Evolutionary conservation across 1,140 invertebrate genomes (phyloP).

Genomic region (Steinernema feltiae): DNA sequence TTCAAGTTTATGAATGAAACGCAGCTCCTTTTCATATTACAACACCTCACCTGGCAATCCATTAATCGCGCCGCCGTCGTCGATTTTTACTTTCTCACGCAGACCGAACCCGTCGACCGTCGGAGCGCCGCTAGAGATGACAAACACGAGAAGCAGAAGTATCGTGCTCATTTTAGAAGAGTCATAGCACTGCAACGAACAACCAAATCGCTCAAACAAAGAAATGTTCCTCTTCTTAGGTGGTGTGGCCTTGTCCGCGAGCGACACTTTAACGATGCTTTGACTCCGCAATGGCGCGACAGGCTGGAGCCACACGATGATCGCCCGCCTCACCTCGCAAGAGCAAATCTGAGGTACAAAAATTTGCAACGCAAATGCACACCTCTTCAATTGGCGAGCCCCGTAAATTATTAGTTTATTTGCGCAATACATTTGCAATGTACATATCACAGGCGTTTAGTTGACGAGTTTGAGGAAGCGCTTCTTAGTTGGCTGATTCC

Average conservation of each 20-base stretch:
- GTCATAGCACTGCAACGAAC: background rate
- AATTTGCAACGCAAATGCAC: too few species aligned
- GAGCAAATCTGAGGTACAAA: too few species aligned
- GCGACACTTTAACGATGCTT: background rate
- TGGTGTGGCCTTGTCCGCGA: background rate
- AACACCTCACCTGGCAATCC: background rate
- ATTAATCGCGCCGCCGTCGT: background rate
- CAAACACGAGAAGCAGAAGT: background rate
- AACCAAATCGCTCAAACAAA: too few species aligned
- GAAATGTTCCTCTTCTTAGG: background rate
- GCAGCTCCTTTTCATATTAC: too few species aligned
- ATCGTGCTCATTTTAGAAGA: background rate
- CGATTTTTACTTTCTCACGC: background rate
- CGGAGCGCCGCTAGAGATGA: too few species aligned
- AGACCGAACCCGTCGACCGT: too few species aligned
- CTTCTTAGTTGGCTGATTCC: background rate
- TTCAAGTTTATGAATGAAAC: too few species aligned
- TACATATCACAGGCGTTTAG: background rate
- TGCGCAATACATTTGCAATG: too few species aligned
- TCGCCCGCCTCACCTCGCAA: too few species aligned
- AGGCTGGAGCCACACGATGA: background rate
- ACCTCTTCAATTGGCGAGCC: too few species aligned
- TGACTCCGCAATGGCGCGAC: background rate
- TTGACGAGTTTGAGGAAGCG: too few species aligned
- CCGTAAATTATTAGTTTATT: too few species aligned